These are phyloP conservation scores for Sebastes hopkinsi DNA, from an alignment of 2,797 vertebrate species.

Conservation along the genomic window DNA sequence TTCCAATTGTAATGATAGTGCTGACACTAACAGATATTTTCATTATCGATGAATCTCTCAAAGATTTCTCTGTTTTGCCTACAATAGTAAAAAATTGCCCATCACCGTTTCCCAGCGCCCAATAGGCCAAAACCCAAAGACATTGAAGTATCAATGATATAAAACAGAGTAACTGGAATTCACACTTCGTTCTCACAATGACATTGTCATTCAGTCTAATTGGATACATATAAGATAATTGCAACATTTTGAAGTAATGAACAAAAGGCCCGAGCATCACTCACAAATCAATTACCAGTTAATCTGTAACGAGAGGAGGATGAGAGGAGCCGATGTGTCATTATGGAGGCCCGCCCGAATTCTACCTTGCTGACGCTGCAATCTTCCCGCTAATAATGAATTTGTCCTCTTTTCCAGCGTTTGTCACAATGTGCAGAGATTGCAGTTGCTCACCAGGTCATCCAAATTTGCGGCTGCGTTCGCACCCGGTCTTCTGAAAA, in stretches of 20 bases:
- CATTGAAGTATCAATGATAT: neutral
- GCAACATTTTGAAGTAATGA: neutral
- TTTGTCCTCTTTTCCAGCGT: neutral
- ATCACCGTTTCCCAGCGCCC: neutral
- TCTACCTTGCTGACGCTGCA: conserved; percentile 10
- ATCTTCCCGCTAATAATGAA: conserved; percentile 2
- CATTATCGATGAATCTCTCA: neutral
- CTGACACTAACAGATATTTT: neutral
- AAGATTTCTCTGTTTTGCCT: neutral
- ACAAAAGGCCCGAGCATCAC: neutral
- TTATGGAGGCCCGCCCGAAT: neutral
- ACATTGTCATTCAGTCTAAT: neutral
- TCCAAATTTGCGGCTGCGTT: conserved; percentile 4
- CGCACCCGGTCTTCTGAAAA: neutral
- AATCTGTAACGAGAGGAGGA: neutral
- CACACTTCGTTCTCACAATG: too few species aligned
- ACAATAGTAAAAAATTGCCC: too few species aligned
- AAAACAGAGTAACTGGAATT: neutral
- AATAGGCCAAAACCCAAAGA: neutral
- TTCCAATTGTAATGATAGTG: neutral
- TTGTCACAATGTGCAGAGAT: conserved; percentile 11
- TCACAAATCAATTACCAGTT: conserved; percentile 12
- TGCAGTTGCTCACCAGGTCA: conserved; percentile 14
- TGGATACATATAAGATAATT: neutral
- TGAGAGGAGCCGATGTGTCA: conserved; percentile 6